Evolutionary conservation across 1,140 invertebrate species (phyloP).

Genomic region (Drosophila kikkawai): DNA sequence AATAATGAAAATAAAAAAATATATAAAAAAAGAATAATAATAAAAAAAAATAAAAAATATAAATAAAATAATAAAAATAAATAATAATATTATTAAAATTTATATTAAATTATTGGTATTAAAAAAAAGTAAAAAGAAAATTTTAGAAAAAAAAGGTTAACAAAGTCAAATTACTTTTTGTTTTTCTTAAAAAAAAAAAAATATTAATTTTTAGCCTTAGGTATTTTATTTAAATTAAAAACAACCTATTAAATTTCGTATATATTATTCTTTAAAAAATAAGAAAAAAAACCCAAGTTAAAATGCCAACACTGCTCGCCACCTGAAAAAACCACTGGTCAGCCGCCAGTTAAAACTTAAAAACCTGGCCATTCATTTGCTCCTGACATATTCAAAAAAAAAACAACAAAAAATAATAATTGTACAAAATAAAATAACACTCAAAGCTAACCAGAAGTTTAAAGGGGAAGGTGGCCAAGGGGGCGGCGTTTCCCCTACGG

Average conservation of each 20-base stretch:
- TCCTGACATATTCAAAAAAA: slow-evolving; percentile 56
- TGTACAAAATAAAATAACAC: slow-evolving; percentile 20
- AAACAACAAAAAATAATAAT: slow-evolving; percentile 7
- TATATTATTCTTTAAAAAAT: too few species aligned
- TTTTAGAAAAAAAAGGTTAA: too few species aligned
- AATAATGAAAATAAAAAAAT: background rate
- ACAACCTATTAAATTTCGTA: too few species aligned
- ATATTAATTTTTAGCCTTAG: too few species aligned
- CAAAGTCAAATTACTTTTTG: too few species aligned
- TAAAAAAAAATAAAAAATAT: background rate
- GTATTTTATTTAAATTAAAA: too few species aligned
- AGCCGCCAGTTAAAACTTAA: slow-evolving; percentile 50
- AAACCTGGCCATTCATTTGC: slow-evolving; percentile 40
- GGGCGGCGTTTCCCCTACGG: slow-evolving; percentile 7
- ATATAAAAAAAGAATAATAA: too few species aligned
- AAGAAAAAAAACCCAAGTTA: background rate
- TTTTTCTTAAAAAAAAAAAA: too few species aligned
- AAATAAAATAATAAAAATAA: too few species aligned
- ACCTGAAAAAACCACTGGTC: slow-evolving; percentile 49
- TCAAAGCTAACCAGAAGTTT: slow-evolving; percentile 43
- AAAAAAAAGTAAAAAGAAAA: too few species aligned
- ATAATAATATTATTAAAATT: too few species aligned
- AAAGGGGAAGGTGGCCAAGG: background rate
- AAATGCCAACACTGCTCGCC: slow-evolving; percentile 5
- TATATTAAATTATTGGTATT: background rate